A percentile compares a stretch with the other conserved stretches of the same genome.
These are phyloP conservation scores for Ichneumoninae sp. DNA, from an alignment of 2,888 invertebrate species.

Conservation along the genomic window DNA sequence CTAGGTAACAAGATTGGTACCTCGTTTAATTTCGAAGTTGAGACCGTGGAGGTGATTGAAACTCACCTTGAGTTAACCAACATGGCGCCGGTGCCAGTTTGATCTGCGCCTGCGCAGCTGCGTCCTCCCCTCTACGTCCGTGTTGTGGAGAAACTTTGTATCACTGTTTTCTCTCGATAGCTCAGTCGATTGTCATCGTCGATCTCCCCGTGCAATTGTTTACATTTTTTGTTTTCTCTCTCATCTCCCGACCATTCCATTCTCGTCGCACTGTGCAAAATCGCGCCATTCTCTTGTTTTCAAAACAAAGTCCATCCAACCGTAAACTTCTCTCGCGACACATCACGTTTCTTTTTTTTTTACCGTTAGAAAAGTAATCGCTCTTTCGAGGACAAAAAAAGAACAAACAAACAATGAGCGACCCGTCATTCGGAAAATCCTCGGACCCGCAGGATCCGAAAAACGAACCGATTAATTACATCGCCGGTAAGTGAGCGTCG, in stretches of 20 bases:
- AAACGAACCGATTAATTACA: constrained; percentile 77
- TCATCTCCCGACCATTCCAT: not conserved
- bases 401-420: constrained; percentile 48
- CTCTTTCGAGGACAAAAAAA: not conserved
- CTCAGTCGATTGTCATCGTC: constrained; percentile 17
- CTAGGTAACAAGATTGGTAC: no score
- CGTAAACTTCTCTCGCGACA: not conserved
- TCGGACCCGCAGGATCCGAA: constrained; percentile 71
- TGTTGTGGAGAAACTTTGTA: constrained; percentile 8
- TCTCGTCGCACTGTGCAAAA: not conserved
- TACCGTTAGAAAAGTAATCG: not conserved
- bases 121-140: not conserved
- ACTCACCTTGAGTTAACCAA: not conserved
- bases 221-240: constrained; percentile 3
- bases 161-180: not conserved
- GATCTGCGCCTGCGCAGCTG: not conserved
- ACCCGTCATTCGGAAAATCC: constrained; percentile 70
- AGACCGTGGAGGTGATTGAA: not conserved
- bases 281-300: not conserved
- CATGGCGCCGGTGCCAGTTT: not conserved
- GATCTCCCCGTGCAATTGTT: constrained; percentile 18
- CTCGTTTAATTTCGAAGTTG: no score
- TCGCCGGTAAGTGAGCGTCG: constrained; percentile 71
- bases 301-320: not conserved
- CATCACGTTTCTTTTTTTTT: not conserved